Base-by-base conservation (phyloP, 23 tunicate genomes). In the Phallusia fumigata region DNA sequence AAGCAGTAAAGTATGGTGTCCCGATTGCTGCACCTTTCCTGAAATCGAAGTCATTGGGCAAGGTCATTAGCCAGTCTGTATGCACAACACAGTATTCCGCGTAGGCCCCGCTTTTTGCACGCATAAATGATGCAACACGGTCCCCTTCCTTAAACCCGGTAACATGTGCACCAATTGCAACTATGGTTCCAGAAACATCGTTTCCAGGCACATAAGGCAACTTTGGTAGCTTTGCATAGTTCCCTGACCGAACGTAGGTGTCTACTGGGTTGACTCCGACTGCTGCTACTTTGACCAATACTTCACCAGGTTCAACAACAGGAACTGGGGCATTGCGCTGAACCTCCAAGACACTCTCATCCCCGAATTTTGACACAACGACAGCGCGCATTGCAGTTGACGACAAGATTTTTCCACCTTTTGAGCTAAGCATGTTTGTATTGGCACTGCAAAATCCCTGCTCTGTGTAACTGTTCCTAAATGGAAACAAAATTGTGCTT, bases 221-320 rank as follows among this genome's bases (percentile, higher is more conserved):
- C 32, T 50, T 52, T 0, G 97, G 97, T 3, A 93, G 84, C 24
- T 80, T 76, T 21, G 80, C 77, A 79, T 93, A 93, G 51, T 84
- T 88, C 0, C 97, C 97, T 8, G 97, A 81, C 51, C 97, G 65
- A 30, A 93, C 84, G 87, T 93, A 93, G 3, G 93, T 88, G 33
- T 93, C 97, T 32, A 93, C 97, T 13, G 93, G 93, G 81, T 88
- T 88, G 0, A 93, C 90, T 53, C 97, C 97, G 30, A 85, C 87
- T 44, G 97, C 92, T 8, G 90, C 92, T 65, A 91, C 96, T 78
- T 88, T 88, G 5, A 93, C 84, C 35, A 93, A 30, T 0, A 82
- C 93, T 82, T 93, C 97, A 35, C 82, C 53, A 35, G 86, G 78
- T 65, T 40, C 44, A 18, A 86, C 86, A 22, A 32, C 33, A 8